Percentiles rank a stretch among this genome's conserved stretches.
phyloP scores from a whole-genome alignment of 2,797 vertebrate species.

The Gambelia wislizenii region DNA sequence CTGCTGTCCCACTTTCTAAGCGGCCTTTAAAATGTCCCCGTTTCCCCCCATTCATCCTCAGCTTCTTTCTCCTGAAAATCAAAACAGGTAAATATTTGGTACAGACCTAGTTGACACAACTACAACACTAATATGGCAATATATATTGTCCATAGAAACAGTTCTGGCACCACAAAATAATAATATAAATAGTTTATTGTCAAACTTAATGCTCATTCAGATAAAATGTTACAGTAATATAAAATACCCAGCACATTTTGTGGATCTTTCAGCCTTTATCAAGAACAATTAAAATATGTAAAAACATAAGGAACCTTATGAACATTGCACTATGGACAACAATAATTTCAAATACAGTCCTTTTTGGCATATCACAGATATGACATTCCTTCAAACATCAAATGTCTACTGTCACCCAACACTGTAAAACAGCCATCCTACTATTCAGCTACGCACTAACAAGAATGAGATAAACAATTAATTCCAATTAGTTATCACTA shows the following conservation, averaged over 20 bases:
- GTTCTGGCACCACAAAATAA: background rate
- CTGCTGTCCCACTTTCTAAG: too few relatives aligned
- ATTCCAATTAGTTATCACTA: background rate
- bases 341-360: background rate
- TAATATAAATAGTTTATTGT: conserved; percentile 25
- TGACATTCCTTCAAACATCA: background rate
- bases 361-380: conserved; percentile 4
- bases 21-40: too few relatives aligned
- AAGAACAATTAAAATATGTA: background rate
- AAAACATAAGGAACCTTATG: conserved; percentile 4
- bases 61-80: background rate
- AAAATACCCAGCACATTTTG: background rate
- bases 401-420: conserved; percentile 1
- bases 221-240: background rate
- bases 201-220: background rate
- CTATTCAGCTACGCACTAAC: background rate
- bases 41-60: too few relatives aligned
- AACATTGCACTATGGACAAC: background rate
- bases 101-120: background rate
- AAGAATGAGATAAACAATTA: background rate
- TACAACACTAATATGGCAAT: background rate
- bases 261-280: background rate
- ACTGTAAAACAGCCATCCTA: background rate
- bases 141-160: background rate
- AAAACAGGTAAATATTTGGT: background rate